Evolutionary conservation across 2,797 vertebrate species (phyloP).

Genomic region (Parauchenoglanis ngamensis): DNA sequence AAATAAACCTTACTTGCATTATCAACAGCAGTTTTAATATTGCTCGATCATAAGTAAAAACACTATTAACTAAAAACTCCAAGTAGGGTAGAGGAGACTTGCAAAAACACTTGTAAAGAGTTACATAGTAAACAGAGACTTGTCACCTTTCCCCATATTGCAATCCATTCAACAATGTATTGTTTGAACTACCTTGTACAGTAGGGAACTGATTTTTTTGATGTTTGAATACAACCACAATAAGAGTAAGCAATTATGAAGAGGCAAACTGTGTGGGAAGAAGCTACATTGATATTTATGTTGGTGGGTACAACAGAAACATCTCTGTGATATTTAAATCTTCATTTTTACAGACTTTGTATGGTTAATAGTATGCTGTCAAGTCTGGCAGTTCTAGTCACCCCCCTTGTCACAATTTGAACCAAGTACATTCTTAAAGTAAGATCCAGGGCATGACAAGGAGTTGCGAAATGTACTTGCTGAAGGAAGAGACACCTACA

Average conservation of each 20-base stretch:
- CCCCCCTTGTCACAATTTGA: conserved; percentile 50
- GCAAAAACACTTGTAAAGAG: conserved; percentile 34
- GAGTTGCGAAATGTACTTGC: conserved; percentile 44
- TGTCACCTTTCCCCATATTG: conserved; percentile 62
- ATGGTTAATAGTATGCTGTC: conserved; percentile 49
- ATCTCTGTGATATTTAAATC: conserved; percentile 59
- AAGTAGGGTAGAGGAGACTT: conserved; percentile 26
- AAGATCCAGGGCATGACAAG: conserved; percentile 52
- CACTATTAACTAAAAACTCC: conserved; percentile 51
- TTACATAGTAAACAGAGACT: conserved; percentile 51
- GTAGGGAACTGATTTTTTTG: conserved; percentile 49
- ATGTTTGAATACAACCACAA: conserved; percentile 59
- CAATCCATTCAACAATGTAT: conserved; percentile 56
- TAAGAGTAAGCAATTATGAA: conserved; percentile 55
- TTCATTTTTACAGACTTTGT: conserved; percentile 61
- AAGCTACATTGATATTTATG: conserved; percentile 66
- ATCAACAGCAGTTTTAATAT: conserved; percentile 54
- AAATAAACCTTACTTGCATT: conserved; percentile 40
- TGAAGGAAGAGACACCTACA: conserved; percentile 41
- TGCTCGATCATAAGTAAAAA: conserved; percentile 53
- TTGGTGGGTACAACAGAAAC: conserved; percentile 66
- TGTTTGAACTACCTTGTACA: conserved; percentile 57
- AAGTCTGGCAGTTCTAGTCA: conserved; percentile 49
- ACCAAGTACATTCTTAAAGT: conserved; percentile 71
- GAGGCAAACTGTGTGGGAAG: conserved; percentile 60